Conservation (phyloP, 2,888 invertebrate genomes). For the Ichneumon xanthorius region DNA sequence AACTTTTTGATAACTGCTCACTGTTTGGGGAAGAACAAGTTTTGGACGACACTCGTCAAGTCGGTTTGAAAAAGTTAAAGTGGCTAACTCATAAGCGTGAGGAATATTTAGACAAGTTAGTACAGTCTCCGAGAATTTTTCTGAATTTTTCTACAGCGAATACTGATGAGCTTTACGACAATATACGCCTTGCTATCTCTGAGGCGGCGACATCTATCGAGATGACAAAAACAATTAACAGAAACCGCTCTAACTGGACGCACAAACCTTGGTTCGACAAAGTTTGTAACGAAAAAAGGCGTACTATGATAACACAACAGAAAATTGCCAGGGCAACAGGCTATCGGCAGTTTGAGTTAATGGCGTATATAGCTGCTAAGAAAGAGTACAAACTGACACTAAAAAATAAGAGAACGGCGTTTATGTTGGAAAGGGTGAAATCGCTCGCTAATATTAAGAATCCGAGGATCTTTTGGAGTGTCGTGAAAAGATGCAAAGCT, state of each 20-base stretch:
- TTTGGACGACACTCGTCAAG: neutral
- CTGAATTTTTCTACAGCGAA: neutral
- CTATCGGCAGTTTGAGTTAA: neutral
- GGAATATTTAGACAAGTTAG: neutral
- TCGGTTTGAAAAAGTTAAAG: neutral
- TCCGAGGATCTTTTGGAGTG: constrained; percentile 4
- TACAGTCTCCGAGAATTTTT: neutral
- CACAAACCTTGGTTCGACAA: constrained; percentile 34
- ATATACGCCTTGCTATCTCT: neutral
- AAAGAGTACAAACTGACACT: neutral
- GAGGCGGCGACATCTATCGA: neutral
- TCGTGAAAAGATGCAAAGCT: constrained; percentile 4
- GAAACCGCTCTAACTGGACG: neutral
- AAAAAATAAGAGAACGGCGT: neutral
- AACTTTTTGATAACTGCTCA: neutral
- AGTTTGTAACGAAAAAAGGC: constrained; percentile 7
- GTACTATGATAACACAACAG: neutral
- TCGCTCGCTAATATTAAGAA: constrained; percentile 1
- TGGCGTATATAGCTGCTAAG: neutral
- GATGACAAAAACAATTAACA: neutral
- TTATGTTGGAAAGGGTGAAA: neutral
- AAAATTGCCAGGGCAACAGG: neutral
- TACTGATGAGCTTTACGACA: neutral
- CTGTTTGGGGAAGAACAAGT: neutral
- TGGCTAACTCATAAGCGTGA: neutral